Conservation (phyloP, 2,888 invertebrate species). For the Drosophila koepferae region DNA sequence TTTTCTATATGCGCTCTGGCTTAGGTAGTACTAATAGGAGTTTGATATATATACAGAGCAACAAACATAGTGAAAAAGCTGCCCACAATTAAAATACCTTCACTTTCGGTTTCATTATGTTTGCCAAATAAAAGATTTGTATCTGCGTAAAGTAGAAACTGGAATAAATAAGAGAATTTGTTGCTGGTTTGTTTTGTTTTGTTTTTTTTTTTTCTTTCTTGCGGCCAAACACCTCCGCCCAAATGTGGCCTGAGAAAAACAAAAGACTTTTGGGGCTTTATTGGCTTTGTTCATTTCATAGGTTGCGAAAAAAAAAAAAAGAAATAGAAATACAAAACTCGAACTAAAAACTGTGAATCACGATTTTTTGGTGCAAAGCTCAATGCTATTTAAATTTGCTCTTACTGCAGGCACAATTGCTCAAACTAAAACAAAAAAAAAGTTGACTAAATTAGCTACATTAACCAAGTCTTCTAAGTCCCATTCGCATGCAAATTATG, state of each 20-base stretch:
- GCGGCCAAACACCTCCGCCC: constrained; percentile 64
- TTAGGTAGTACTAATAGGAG: background rate
- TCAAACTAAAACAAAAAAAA: background rate
- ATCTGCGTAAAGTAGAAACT: constrained; percentile 61
- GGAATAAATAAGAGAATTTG: constrained; percentile 64
- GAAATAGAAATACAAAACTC: background rate
- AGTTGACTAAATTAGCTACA: constrained; percentile 41
- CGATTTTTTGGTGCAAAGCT: constrained; percentile 70
- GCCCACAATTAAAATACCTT: constrained; percentile 70
- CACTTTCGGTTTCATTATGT: constrained; percentile 70
- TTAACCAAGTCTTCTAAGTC: constrained; percentile 32
- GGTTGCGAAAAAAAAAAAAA: constrained; percentile 42
- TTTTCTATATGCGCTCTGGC: constrained; percentile 15
- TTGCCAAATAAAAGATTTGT: constrained; percentile 64
- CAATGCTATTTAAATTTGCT: constrained; percentile 35
- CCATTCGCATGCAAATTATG: constrained; percentile 41
- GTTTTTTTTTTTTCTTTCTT: constrained; percentile 35
- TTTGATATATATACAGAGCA: background rate
- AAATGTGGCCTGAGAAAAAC: constrained; percentile 62
- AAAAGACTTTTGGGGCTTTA: constrained; percentile 58
- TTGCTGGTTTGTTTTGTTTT: constrained; percentile 28
- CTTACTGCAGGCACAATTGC: constrained; percentile 41
- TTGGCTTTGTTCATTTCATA: constrained; percentile 60
- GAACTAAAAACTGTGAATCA: constrained; percentile 62
- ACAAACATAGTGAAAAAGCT: constrained; percentile 55